These are phyloP conservation scores for Drosophila bocki DNA, from an alignment of 1,140 invertebrate genomes.

Conservation along the genomic window DNA sequence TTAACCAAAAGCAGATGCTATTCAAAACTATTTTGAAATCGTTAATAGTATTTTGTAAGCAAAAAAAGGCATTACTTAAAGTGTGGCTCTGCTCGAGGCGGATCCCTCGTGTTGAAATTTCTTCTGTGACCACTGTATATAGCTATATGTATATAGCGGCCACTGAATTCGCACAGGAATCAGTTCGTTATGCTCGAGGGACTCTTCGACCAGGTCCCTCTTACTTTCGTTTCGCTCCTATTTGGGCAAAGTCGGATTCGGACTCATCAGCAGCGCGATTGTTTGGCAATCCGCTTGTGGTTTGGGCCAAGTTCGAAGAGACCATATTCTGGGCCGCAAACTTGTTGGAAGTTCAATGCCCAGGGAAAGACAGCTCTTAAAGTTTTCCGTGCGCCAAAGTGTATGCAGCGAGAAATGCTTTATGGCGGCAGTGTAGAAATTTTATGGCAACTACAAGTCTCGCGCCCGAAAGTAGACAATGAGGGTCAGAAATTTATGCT, in stretches of 20 bases:
- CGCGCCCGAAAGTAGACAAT: slow-evolving; percentile 32
- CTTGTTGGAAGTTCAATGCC: slow-evolving; percentile 36
- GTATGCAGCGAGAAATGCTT: slow-evolving; percentile 21
- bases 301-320: slow-evolving; percentile 12
- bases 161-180: slow-evolving; percentile 13
- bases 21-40: not conserved
- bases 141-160: not conserved
- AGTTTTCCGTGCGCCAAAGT: slow-evolving; percentile 19
- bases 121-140: slow-evolving; percentile 16
- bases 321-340: no score
- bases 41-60: not conserved
- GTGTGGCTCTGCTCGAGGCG: not conserved
- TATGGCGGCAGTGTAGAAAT: slow-evolving; percentile 16
- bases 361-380: slow-evolving; percentile 11
- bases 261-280: slow-evolving; percentile 40
- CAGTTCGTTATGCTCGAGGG: slow-evolving; percentile 40
- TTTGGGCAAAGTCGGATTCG: slow-evolving; percentile 29
- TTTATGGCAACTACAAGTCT: slow-evolving; percentile 37
- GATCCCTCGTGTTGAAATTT: not conserved
- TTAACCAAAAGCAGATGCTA: not conserved
- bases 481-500: not conserved
- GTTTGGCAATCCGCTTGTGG: slow-evolving; percentile 32
- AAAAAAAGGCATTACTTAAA: not conserved
- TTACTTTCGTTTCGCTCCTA: slow-evolving; percentile 35
- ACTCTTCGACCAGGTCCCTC: slow-evolving; percentile 12